These are phyloP conservation scores for Limnephilus rhombicus DNA, from an alignment of 2,888 invertebrate species.

Conservation along the genomic window DNA sequence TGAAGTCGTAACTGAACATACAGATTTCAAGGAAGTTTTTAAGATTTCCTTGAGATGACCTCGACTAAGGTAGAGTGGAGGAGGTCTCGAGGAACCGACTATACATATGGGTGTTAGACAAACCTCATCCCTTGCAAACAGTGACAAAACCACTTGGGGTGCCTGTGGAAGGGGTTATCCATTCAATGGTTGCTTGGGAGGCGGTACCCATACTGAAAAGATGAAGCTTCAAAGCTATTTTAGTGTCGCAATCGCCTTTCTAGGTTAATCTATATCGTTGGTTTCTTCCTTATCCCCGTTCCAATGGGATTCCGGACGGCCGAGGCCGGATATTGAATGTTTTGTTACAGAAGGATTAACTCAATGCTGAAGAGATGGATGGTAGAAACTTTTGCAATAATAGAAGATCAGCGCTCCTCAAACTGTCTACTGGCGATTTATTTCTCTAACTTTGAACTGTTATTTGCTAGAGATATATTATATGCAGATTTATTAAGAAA, in stretches of 20 bases:
- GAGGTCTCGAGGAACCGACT: no score
- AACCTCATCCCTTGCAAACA: no score
- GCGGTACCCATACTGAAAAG: no score
- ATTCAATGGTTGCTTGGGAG: no score
- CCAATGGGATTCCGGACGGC: conserved; percentile 10
- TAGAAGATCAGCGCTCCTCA: background rate
- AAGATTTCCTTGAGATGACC: no score
- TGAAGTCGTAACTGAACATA: no score
- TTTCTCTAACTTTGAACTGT: background rate
- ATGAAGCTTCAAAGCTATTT: background rate
- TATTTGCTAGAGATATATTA: background rate
- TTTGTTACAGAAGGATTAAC: conserved; percentile 26
- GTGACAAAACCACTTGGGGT: no score
- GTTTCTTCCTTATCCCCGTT: background rate
- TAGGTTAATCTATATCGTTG: background rate
- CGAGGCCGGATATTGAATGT: conserved; percentile 23
- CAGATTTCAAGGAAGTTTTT: no score
- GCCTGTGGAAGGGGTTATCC: no score
- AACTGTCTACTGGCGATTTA: background rate
- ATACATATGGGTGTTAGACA: no score
- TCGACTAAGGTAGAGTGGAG: no score
- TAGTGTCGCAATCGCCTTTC: background rate
- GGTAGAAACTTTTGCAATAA: conserved; percentile 21
- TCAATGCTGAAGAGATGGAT: background rate
- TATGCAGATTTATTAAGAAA: background rate